Evolutionary conservation across 2,113 vertebrate genomes (phyloP).

Genomic region (Nerophis lumbriciformis): DNA sequence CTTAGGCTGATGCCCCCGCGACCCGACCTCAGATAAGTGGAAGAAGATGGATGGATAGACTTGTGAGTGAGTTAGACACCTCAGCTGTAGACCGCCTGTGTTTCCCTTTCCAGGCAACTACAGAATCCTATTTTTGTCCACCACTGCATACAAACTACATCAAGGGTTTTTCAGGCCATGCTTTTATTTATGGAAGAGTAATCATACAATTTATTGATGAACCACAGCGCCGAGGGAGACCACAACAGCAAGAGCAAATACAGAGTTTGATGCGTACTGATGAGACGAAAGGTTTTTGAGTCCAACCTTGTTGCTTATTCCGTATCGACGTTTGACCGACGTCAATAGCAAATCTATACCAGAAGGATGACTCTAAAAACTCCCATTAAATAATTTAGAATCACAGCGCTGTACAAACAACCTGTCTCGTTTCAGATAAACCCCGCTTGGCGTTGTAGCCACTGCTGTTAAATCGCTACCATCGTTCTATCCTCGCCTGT

Average conservation of each 20-base stretch:
- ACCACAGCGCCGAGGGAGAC: background rate
- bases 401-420: background rate
- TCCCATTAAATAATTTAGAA: background rate
- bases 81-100: no score
- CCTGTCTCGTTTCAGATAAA: background rate
- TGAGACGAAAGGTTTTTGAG: background rate
- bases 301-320: background rate
- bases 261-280: background rate
- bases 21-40: no score
- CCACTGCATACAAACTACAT: background rate
- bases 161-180: background rate
- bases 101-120: no score
- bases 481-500: background rate
- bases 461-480: background rate
- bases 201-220: constrained; percentile 1
- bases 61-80: no score
- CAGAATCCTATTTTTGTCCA: no score
- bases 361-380: background rate
- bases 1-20: no score
- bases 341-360: background rate
- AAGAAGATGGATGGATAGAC: no score
- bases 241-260: background rate
- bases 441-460: constrained; percentile 15
- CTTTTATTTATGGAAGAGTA: background rate
- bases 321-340: background rate